Evolutionary conservation across 2,888 invertebrate genomes (phyloP).

Genomic region (Amorpha juglandis): DNA sequence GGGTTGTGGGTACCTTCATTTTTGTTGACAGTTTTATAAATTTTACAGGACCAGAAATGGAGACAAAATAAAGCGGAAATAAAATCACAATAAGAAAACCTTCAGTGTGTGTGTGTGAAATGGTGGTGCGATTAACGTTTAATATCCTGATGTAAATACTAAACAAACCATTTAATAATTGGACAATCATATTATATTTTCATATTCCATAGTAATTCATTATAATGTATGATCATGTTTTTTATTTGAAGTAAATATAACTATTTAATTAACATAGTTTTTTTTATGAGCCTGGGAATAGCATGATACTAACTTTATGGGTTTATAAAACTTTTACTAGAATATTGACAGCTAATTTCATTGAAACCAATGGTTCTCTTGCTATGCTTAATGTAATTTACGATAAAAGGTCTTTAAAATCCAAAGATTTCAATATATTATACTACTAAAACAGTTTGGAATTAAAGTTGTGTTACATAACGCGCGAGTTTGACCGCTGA

Average conservation of each 20-base stretch:
- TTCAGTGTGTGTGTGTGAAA: conserved; percentile 20
- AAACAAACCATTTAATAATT: conserved; percentile 29
- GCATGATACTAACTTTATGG: neutral
- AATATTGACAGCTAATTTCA: neutral
- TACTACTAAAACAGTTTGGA: too few species aligned
- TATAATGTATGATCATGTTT: conserved; percentile 58
- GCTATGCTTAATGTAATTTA: too few species aligned
- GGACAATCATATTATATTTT: conserved; percentile 56
- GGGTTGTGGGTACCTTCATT: neutral
- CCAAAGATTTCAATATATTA: too few species aligned
- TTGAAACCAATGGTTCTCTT: too few species aligned
- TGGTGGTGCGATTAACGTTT: conserved; percentile 36
- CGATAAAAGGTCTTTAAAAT: too few species aligned
- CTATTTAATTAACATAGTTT: conserved; percentile 50
- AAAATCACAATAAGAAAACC: conserved; percentile 61
- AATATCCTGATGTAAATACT: conserved; percentile 37
- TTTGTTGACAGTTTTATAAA: conserved; percentile 39
- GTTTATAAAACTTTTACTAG: neutral
- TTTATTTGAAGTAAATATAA: conserved; percentile 68
- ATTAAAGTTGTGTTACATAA: too few species aligned
- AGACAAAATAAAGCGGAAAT: conserved; percentile 76
- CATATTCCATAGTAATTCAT: conserved; percentile 55
- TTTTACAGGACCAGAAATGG: conserved; percentile 81
- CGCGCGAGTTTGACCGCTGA: too few species aligned
- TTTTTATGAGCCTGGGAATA: neutral